phyloP scores from a whole-genome alignment of 2,797 vertebrate species.

The Adelosebastes latens region DNA sequence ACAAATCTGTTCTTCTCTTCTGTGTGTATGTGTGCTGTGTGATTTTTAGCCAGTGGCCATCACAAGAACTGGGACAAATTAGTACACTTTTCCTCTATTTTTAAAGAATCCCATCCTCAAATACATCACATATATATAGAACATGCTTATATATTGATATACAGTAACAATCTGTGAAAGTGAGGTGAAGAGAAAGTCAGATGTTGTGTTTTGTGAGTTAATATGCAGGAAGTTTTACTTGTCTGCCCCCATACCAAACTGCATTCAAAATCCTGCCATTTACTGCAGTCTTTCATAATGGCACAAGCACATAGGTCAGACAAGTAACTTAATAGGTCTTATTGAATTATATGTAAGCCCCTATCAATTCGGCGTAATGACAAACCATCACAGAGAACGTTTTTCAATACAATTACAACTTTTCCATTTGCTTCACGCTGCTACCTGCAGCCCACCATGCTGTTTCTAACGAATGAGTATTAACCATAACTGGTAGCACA shows the following conservation, averaged over 20 bases:
- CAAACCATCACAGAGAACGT: neutral
- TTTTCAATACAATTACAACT: neutral
- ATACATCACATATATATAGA: neutral
- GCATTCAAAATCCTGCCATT: neutral
- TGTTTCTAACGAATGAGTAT: neutral
- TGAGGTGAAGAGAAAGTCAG: neutral
- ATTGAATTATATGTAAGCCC: neutral
- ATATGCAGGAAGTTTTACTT: neutral
- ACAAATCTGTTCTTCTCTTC: conserved; percentile 52
- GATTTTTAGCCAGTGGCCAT: neutral
- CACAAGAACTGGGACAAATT: neutral
- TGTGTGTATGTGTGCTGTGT: neutral
- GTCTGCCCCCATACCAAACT: neutral
- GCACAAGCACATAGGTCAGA: fast-evolving
- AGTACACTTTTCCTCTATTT: neutral
- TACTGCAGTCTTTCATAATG: neutral
- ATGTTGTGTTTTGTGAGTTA: neutral
- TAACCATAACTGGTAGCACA: fast-evolving
- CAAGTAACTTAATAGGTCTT: fast-evolving
- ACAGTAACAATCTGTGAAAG: neutral
- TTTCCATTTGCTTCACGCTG: neutral
- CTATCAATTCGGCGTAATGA: neutral
- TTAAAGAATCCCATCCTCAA: neutral
- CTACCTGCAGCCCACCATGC: neutral
- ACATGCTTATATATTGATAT: neutral